Evolutionary conservation across 2,113 vertebrate genomes (phyloP), one percentile per base, ranked within the genome.

Genomic region (Rhinoptilus africanus): DNA sequence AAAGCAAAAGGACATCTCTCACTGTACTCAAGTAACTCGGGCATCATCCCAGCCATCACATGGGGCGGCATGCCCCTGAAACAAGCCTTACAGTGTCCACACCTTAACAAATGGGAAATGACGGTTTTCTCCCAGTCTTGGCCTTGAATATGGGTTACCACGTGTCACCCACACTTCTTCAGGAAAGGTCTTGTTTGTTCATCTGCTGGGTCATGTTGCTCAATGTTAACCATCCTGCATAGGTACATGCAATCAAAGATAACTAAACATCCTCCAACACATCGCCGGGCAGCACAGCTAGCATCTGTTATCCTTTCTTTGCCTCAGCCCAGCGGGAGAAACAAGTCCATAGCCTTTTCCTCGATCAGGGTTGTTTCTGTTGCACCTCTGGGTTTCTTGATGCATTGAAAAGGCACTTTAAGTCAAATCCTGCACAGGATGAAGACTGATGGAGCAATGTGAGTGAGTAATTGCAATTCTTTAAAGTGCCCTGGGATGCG

Each of bases 21-120:
- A 8, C 21, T 8, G 7, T 8, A 3, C 12, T 72, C n/a, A 5
- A 1, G 6, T 21, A 64, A 27, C n/a, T 27, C 27, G 5, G 53
- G 23, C 10, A 3, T 26, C 43, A 43, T 63, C 39, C 50, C 59
- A 64, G 68, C 30, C 34, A 15, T 43, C 26, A 8, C 54, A 43
- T 0, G 8, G 30, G 22, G 20, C 21, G 43, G 10, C 17, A 21
- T 0, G 13, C 3, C 4, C n/a, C 9, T 23, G 62, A 71, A 37
- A 68, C 21, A 34, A 45, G 16, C 43, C 45, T 48, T 19, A 23
- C 41, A 56, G 12, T 3, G 28, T 12, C 24, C 66, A 6, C 37
- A 8, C 30, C 48, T 32, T 14, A 84, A 53, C 24, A 28, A 24
- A 17, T 1, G 43, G 41, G 77, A 41, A 73, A 56, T 10, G 5